Conservation (phyloP, 2,113 vertebrate species). For the Gallinago undulata region DNA sequence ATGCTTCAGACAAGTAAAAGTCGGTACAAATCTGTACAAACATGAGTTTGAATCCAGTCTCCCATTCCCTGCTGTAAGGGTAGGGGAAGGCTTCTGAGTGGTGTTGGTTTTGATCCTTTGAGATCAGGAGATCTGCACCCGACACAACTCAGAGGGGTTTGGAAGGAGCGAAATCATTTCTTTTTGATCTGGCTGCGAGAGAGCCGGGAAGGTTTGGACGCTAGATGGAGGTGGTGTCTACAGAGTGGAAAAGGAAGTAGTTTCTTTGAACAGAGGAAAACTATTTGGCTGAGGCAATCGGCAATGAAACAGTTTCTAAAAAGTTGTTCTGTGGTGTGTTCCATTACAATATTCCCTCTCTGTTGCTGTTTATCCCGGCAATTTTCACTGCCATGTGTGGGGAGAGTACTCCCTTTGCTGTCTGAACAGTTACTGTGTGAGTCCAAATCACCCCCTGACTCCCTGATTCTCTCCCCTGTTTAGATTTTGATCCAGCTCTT, state of each 20-base stretch:
- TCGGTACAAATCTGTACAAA: neutral
- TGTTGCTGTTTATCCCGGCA: neutral
- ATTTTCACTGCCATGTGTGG: fast-evolving
- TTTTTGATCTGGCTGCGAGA: neutral
- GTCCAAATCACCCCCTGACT: neutral
- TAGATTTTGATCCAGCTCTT: constrained; percentile 91
- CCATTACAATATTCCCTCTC: neutral
- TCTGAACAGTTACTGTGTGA: neutral
- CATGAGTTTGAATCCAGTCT: neutral
- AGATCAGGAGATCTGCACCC: neutral
- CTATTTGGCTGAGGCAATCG: neutral
- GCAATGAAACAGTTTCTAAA: neutral
- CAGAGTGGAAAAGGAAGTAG: neutral
- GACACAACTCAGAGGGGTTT: neutral
- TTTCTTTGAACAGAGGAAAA: neutral
- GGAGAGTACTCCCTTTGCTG: fast-evolving
- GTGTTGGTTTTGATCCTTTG: neutral
- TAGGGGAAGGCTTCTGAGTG: neutral
- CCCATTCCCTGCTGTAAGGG: neutral
- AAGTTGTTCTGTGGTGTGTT: neutral
- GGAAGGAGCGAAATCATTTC: neutral
- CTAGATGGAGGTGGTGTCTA: neutral
- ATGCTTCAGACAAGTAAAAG: neutral
- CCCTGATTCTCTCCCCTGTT: neutral
- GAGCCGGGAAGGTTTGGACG: neutral